Evolutionary conservation across 2,113 vertebrate genomes (phyloP), one percentile per base, ranked within the genome.

Genomic region (Tylochromis polylepis): DNA sequence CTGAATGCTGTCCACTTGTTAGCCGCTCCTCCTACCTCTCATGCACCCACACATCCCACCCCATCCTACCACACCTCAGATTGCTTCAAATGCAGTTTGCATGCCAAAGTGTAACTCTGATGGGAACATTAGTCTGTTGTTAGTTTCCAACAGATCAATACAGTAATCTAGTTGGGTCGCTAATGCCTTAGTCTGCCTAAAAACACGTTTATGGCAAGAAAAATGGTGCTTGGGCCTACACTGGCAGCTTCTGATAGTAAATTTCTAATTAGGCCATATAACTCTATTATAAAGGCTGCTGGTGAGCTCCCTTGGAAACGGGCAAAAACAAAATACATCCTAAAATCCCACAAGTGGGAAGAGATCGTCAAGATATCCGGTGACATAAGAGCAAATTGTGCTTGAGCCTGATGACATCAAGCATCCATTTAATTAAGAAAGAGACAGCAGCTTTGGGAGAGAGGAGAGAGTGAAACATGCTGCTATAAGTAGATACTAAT

Each of bases 1-100:
- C 4, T 86, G 41, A 82, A 58, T 67, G 65, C 53, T 53, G 91
- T 81, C 56, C 85, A 83, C 82, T 85, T 75, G 29, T 46, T 46
- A 55, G 49, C 67, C 49, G 90, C 92, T 79, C 96, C 94, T 91
- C 93, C 93, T 89, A 85, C 87, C 58, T 46, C 57, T 43, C 22
- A 85, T 55, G 75, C 81, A 36, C 85, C 7, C 67, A n/a, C 80
- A 55, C 60, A 53, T 72, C 22, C 67, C 41, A 46, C 15, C 67
- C 29, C 8, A 34, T 20, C 29, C 46, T 41, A 83, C 90, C 83
- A 72, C 65, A 59, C 89, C 41, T 83, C 59, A 75, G 16, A 81
- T 5, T 14, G 27, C 53, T 2, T 81, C 5, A 38, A 22, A 31
- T 29, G 5, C 11, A 18, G 12, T 24, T 22, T 14, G 22, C 10